Evolutionary conservation across 2,888 invertebrate species (phyloP).

Genomic region (Ormyrus nitidulus): DNA sequence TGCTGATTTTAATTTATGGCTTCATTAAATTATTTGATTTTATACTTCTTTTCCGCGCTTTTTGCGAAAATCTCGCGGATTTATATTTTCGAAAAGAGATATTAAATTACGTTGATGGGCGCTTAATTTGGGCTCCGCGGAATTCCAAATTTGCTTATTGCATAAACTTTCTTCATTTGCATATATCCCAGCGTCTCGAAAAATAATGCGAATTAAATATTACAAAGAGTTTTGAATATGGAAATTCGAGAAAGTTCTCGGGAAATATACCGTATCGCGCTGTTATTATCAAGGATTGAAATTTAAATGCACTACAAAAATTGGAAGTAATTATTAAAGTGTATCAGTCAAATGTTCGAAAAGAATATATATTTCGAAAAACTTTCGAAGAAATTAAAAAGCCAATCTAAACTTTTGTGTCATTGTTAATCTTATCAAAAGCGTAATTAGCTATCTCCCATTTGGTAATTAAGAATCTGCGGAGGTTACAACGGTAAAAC

Average conservation of each 20-base stretch:
- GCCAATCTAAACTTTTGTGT: too few species aligned
- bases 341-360: too few species aligned
- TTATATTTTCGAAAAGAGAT: too few species aligned
- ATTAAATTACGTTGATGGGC: too few species aligned
- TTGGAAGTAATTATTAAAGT: too few species aligned
- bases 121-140: too few species aligned
- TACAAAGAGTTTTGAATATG: conserved; percentile 22
- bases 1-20: too few species aligned
- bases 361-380: too few species aligned
- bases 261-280: not conserved
- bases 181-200: conserved; percentile 6
- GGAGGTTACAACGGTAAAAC: conserved; percentile 7
- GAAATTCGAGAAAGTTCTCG: conserved; percentile 15
- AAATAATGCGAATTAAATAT: not conserved
- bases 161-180: conserved; percentile 18
- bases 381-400: too few species aligned
- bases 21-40: not conserved
- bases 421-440: conserved; percentile 24
- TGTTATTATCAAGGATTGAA: not conserved
- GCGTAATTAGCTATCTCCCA: conserved; percentile 35
- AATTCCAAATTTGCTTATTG: not conserved
- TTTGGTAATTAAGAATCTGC: conserved; percentile 22
- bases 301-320: not conserved
- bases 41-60: not conserved
- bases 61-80: too few species aligned